Evolutionary conservation across 2,888 invertebrate species (phyloP).

Genomic region (Melanostoma mellinum): DNA sequence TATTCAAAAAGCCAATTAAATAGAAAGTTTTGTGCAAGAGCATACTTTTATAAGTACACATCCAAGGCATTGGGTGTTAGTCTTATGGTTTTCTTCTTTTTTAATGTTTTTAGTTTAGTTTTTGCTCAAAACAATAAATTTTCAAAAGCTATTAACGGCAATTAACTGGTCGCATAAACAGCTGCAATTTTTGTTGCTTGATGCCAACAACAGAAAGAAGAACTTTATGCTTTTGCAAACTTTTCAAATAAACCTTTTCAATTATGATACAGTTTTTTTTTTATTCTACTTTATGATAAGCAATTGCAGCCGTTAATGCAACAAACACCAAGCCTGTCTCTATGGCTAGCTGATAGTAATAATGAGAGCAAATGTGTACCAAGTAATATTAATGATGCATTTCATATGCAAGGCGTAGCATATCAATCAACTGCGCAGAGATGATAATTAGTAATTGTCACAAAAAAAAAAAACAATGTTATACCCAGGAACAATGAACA

Average conservation of each 20-base stretch:
- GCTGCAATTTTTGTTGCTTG: slow-evolving; percentile 10
- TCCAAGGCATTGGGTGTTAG: neutral
- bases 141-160: slow-evolving; percentile 32
- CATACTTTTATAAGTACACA: neutral
- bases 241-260: slow-evolving; percentile 11
- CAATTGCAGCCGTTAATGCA: slow-evolving; percentile 4
- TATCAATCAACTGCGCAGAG: slow-evolving; percentile 20
- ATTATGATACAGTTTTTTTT: neutral
- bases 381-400: slow-evolving; percentile 6
- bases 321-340: neutral
- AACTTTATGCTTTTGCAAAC: neutral
- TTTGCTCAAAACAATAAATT: neutral
- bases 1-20: slow-evolving; percentile 55
- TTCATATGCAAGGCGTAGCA: slow-evolving; percentile 24
- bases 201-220: neutral
- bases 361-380: neutral
- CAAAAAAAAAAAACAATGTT: slow-evolving; percentile 29
- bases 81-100: slow-evolving; percentile 20
- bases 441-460: slow-evolving; percentile 58
- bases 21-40: slow-evolving; percentile 35
- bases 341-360: no score
- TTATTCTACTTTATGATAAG: neutral
- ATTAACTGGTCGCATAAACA: slow-evolving; percentile 36
- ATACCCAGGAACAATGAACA: slow-evolving; percentile 13
- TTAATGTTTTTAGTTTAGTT: neutral